These are phyloP conservation scores for Struthio camelus DNA, from an alignment of 2,113 vertebrate genomes.

Conservation along the genomic window DNA sequence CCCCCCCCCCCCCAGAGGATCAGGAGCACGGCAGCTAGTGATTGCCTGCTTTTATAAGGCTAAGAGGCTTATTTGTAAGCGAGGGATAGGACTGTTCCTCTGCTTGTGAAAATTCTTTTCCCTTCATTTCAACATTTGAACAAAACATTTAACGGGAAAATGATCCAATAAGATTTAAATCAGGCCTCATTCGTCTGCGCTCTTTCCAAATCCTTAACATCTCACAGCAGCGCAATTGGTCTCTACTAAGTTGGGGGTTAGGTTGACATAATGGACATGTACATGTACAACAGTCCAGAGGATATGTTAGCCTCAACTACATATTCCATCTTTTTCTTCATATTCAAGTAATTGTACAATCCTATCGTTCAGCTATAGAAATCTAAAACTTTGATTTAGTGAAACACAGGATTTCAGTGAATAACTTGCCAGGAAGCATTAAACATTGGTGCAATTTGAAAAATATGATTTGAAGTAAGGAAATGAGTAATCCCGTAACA, in stretches of 20 bases:
- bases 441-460: neutral
- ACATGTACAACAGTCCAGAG: neutral
- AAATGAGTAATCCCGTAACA: constrained; percentile 46
- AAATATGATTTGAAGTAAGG: constrained; percentile 41
- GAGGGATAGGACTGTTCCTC: neutral
- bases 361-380: neutral
- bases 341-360: neutral
- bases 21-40: neutral
- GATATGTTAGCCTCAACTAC: neutral
- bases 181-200: neutral
- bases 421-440: constrained; percentile 21
- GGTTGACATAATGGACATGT: neutral
- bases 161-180: neutral
- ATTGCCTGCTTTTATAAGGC: neutral
- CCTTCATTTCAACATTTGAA: neutral
- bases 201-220: neutral
- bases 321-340: neutral
- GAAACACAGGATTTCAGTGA: neutral
- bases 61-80: neutral
- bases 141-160: neutral
- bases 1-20: neutral
- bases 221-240: neutral
- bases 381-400: neutral
- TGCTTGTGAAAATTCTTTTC: neutral
- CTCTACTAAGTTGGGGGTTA: neutral